Evolutionary conservation across 2,888 invertebrate species (phyloP).

Genomic region (Onchidella celtica): DNA sequence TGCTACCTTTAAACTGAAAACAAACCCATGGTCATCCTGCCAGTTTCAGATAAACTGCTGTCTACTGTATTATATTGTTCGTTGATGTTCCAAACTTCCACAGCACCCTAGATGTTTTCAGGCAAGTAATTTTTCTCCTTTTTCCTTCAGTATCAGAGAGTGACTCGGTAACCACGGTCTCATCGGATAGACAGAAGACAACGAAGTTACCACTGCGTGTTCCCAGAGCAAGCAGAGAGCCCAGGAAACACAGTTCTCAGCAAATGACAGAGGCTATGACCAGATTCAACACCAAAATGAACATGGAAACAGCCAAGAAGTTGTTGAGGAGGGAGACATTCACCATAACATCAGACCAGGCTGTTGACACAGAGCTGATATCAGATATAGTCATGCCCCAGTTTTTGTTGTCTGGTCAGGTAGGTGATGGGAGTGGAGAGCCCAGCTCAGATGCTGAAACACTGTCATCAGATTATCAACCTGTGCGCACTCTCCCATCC

Average conservation of each 20-base stretch:
- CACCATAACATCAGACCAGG: constrained; percentile 14
- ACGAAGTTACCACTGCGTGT: constrained; percentile 33
- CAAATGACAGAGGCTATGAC: neutral
- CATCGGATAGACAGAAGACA: neutral
- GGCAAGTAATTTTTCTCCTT: too few relatives aligned
- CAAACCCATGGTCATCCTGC: too few relatives aligned
- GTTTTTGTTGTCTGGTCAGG: neutral
- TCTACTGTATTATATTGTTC: too few relatives aligned
- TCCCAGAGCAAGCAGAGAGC: neutral
- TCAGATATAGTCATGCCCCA: constrained; percentile 23
- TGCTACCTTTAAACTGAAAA: too few relatives aligned
- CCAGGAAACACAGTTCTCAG: neutral
- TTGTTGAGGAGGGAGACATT: constrained; percentile 16
- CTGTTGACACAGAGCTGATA: neutral
- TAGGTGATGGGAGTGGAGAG: neutral
- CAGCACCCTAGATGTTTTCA: too few relatives aligned
- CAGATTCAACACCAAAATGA: neutral
- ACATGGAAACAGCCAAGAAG: neutral
- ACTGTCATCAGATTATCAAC: too few relatives aligned
- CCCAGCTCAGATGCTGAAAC: neutral
- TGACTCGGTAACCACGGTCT: neutral
- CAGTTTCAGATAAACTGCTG: too few relatives aligned
- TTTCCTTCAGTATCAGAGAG: neutral
- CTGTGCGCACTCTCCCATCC: neutral
- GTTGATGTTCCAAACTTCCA: too few relatives aligned